Percentiles rank a stretch among this genome's conserved stretches.
Evolutionary conservation across 2,888 invertebrate genomes (phyloP).

Genomic region (Netelia virgata): DNA sequence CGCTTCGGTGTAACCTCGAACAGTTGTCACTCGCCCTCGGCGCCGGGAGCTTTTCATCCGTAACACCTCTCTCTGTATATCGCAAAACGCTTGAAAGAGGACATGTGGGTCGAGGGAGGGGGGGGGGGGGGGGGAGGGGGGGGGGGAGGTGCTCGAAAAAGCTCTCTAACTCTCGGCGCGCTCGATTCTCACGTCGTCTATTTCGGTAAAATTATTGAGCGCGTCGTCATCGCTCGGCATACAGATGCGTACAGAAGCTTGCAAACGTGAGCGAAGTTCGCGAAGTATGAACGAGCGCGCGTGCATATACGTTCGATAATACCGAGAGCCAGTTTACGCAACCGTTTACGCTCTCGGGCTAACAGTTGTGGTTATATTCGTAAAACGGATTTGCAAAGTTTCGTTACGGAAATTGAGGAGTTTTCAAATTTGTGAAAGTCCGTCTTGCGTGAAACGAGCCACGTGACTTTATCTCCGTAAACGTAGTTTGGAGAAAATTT

Average conservation of each 20-base stretch:
- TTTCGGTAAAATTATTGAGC: constrained; percentile 48
- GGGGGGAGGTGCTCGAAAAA: not conserved
- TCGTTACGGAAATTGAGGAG: not conserved
- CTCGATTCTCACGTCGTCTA: constrained; percentile 18
- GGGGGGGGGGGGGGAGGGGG: too few species aligned
- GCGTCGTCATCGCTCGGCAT: constrained; percentile 53
- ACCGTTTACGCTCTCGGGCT: constrained; percentile 23
- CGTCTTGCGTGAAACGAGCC: not conserved
- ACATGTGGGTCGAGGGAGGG: too few species aligned
- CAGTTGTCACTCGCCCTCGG: not conserved
- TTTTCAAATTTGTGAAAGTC: not conserved
- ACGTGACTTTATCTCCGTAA: too few species aligned
- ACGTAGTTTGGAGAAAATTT: too few species aligned
- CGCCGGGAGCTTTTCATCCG: not conserved
- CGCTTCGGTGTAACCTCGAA: constrained; percentile 1
- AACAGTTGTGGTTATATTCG: not conserved
- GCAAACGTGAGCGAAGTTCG: not conserved
- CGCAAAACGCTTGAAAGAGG: not conserved
- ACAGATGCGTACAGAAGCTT: constrained; percentile 7
- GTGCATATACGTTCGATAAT: too few species aligned
- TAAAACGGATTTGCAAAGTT: constrained; percentile 16
- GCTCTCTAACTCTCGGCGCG: constrained; percentile 8
- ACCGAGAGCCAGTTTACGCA: constrained; percentile 2
- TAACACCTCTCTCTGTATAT: not conserved
- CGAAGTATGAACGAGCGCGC: not conserved